A percentile compares a stretch with the other conserved stretches of the same genome.
These are phyloP conservation scores for Garrulus glandarius DNA, from an alignment of 2,797 vertebrate genomes.

Conservation along the genomic window DNA sequence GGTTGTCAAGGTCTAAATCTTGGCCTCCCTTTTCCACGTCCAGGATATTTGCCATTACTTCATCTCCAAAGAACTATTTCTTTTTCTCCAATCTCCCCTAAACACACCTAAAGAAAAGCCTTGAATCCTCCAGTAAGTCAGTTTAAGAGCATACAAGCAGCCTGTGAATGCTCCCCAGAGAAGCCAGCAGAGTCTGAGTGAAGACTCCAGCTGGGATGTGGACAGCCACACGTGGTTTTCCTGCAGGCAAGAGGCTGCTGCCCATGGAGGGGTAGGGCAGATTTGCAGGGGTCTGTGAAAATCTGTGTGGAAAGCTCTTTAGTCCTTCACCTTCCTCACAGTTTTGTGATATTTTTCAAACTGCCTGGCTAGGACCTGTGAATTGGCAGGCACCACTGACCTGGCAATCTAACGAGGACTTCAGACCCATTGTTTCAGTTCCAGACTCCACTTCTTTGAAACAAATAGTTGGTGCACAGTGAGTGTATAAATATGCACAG, in stretches of 20 bases:
- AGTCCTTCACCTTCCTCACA: not conserved
- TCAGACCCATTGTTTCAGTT: not conserved
- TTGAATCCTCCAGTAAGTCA: not conserved
- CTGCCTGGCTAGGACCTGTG: not conserved
- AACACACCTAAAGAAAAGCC: not conserved
- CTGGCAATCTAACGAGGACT: not conserved
- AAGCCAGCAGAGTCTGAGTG: not conserved
- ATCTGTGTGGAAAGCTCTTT: not conserved
- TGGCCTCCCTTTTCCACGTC: not conserved
- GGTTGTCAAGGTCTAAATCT: not conserved
- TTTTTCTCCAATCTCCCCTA: not conserved
- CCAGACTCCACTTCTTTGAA: not conserved
- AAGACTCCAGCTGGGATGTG: not conserved
- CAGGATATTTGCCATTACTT: conserved; percentile 30
- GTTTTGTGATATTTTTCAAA: not conserved
- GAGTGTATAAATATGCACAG: not conserved
- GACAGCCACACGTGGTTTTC: not conserved
- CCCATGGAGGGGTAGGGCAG: fast-evolving
- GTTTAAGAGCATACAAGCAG: not conserved
- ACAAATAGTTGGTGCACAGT: not conserved
- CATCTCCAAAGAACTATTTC: conserved; percentile 9
- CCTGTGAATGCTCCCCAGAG: not conserved
- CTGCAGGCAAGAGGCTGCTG: not conserved
- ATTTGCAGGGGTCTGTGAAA: not conserved
- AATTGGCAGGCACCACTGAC: not conserved